Conservation (phyloP, 2,797 vertebrate genomes). For the Cygnus olor region DNA sequence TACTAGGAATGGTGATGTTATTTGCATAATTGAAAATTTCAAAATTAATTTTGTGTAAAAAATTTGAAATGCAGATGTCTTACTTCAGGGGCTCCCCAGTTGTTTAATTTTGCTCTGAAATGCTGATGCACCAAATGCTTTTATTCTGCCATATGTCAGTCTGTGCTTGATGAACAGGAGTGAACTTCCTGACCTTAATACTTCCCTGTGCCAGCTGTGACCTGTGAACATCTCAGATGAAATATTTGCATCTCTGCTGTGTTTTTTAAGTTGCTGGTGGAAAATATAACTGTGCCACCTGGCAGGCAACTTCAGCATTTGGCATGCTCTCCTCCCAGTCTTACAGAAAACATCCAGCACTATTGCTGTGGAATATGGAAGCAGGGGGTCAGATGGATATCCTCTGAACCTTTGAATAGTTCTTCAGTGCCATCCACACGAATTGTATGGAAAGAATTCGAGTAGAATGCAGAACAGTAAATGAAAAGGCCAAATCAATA, state of each 20-base stretch:
- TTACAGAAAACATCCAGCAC: neutral
- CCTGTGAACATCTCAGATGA: neutral
- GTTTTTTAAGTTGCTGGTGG: neutral
- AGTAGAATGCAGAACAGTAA: neutral
- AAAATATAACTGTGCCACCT: neutral
- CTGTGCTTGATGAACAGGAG: neutral
- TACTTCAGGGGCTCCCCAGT: neutral
- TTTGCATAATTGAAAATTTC: neutral
- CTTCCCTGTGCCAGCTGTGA: neutral
- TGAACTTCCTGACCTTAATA: neutral
- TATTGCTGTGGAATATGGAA: neutral
- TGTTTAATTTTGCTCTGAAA: neutral
- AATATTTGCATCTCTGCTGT: neutral
- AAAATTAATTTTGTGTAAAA: neutral
- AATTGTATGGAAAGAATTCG: neutral
- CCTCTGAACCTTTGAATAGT: neutral
- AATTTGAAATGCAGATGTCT: neutral
- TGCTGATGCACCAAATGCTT: neutral
- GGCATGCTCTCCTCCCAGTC: neutral
- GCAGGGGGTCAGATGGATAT: neutral
- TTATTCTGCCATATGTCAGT: neutral
- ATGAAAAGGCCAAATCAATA: conserved; percentile 12
- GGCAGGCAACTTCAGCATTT: neutral
- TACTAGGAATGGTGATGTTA: neutral
- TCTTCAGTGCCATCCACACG: neutral